phyloP scores from a whole-genome alignment of 2,113 vertebrate species.

The Fulmarus glacialis region DNA sequence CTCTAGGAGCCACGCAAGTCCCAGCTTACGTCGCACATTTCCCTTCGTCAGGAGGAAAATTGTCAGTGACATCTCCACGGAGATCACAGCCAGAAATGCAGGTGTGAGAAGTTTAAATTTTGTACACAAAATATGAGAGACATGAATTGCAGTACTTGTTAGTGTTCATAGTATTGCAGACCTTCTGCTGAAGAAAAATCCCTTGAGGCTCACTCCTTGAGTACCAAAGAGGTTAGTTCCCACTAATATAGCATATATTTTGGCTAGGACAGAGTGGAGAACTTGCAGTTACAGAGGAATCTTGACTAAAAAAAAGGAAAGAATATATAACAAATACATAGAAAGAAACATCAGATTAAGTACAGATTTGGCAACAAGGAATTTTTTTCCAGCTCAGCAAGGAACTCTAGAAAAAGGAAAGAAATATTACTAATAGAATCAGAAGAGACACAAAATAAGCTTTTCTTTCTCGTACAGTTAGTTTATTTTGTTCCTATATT shows the following conservation, averaged over 20 bases:
- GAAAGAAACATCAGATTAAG: not conserved
- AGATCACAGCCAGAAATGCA: not conserved
- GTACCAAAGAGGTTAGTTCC: not conserved
- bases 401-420: conserved; percentile 12
- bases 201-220: not conserved
- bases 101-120: not conserved
- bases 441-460: not conserved
- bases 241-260: not conserved
- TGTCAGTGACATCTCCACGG: not conserved
- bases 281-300: not conserved
- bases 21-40: not conserved
- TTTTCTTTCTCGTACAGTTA: not conserved
- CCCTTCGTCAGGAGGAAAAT: not conserved
- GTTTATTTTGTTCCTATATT: conserved; percentile 28
- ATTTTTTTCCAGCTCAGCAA: not conserved
- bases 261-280: not conserved
- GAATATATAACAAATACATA: not conserved
- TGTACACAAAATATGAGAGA: not conserved
- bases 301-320: not conserved
- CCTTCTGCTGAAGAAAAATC: not conserved
- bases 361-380: not conserved
- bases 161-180: not conserved
- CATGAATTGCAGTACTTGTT: not conserved
- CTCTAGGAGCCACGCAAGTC: not conserved
- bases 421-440: not conserved